Evolutionary conservation across 1,140 invertebrate genomes (phyloP).

Genomic region (Drosophila repleta): DNA sequence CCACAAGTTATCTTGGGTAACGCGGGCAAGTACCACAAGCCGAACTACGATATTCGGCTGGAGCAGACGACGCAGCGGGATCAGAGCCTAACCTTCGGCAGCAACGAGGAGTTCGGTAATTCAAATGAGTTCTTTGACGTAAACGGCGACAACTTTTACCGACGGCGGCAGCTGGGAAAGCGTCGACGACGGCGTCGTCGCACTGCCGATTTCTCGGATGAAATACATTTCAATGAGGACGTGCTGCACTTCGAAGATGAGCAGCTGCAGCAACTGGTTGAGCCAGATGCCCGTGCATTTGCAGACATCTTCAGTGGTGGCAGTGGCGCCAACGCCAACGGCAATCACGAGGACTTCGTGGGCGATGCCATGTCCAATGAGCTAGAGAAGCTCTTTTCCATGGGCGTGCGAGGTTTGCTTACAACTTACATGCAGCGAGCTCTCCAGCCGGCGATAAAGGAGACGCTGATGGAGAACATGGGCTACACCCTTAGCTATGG

Average conservation of each 20-base stretch:
- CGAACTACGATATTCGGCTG: slow-evolving; percentile 67
- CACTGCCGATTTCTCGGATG: slow-evolving; percentile 35
- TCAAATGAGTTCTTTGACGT: slow-evolving; percentile 62
- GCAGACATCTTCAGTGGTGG: slow-evolving; percentile 63
- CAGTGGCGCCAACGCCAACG: background rate
- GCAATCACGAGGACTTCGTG: slow-evolving; percentile 68
- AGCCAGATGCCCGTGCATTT: slow-evolving; percentile 79
- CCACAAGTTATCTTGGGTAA: slow-evolving; percentile 69
- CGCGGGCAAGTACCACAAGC: slow-evolving; percentile 53
- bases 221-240: slow-evolving; percentile 83
- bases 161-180: slow-evolving; percentile 49
- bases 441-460: slow-evolving; percentile 92
- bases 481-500: slow-evolving; percentile 93
- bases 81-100: slow-evolving; percentile 55
- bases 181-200: slow-evolving; percentile 57
- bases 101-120: slow-evolving; percentile 46
- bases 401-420: slow-evolving; percentile 90
- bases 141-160: slow-evolving; percentile 74
- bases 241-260: slow-evolving; percentile 76
- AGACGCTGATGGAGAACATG: slow-evolving; percentile 93
- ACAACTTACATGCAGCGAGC: slow-evolving; percentile 93
- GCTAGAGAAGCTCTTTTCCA: slow-evolving; percentile 92
- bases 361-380: slow-evolving; percentile 89
- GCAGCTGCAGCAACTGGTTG: slow-evolving; percentile 69
- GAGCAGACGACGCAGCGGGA: slow-evolving; percentile 56